Conservation (phyloP, 2,888 invertebrate genomes). For the Hirtodrosophila cameraria region DNA sequence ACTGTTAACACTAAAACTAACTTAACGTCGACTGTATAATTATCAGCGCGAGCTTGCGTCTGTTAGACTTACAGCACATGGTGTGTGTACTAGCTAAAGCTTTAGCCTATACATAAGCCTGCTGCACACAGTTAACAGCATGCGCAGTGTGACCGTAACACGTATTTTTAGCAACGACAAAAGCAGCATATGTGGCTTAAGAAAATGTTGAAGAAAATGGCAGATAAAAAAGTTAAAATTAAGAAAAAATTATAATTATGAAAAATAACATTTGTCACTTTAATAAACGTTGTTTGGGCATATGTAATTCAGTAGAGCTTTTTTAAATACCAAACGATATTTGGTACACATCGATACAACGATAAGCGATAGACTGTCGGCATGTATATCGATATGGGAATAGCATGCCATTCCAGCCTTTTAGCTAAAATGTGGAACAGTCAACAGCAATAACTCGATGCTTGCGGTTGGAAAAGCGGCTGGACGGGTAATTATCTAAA, state of each 20-base stretch:
- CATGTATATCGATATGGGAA: background rate
- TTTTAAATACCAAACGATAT: too few relatives aligned
- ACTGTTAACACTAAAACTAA: slow-evolving; percentile 3
- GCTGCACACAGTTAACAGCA: background rate
- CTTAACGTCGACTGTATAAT: too few relatives aligned
- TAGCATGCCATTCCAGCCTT: too few relatives aligned
- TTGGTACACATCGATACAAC: too few relatives aligned
- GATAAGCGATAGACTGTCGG: too few relatives aligned
- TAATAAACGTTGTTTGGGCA: too few relatives aligned
- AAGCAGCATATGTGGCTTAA: too few relatives aligned
- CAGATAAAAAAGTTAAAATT: background rate
- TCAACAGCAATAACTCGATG: slow-evolving; percentile 21
- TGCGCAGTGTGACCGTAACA: background rate
- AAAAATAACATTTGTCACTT: too few relatives aligned
- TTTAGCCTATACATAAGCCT: background rate
- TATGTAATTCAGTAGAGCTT: too few relatives aligned
- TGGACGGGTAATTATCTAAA: slow-evolving; percentile 47
- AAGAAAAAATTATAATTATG: too few relatives aligned
- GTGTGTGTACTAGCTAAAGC: slow-evolving; percentile 6
- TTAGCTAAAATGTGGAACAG: slow-evolving; percentile 1
- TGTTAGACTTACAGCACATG: background rate
- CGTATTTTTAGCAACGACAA: too few relatives aligned
- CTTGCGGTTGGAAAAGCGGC: slow-evolving; percentile 27
- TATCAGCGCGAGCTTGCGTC: too few relatives aligned
- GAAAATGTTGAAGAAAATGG: background rate